Percentiles rank a stretch among this genome's conserved stretches.
phyloP scores from a whole-genome alignment of 2,888 invertebrate genomes.

The Drosophila affinis region DNA sequence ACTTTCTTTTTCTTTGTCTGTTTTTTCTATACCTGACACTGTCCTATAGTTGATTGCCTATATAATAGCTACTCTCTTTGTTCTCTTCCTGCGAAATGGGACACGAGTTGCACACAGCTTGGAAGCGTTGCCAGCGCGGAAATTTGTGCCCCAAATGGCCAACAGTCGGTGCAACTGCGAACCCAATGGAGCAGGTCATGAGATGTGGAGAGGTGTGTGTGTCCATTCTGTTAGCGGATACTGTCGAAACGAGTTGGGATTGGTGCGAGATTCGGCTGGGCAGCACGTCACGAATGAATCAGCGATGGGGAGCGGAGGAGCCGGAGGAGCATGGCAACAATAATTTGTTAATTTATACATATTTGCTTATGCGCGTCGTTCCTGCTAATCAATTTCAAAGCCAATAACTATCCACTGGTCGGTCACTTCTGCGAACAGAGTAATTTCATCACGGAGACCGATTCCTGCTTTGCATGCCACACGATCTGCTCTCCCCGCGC shows the following conservation, averaged over 20 bases:
- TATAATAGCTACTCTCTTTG: too few relatives aligned
- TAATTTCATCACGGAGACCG: not conserved
- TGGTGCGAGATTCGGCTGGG: slow-evolving; percentile 43
- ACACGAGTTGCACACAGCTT: not conserved
- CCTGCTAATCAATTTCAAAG: slow-evolving; percentile 20
- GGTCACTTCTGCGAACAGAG: slow-evolving; percentile 7
- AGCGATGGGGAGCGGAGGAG: slow-evolving; percentile 24
- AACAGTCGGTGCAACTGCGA: slow-evolving; percentile 25
- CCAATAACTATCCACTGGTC: slow-evolving; percentile 26
- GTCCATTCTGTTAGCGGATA: slow-evolving; percentile 48
- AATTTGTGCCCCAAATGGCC: slow-evolving; percentile 8
- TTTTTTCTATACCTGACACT: too few relatives aligned
- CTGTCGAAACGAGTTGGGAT: slow-evolving; percentile 8
- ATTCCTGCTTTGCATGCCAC: slow-evolving; percentile 10
- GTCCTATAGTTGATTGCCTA: too few relatives aligned
- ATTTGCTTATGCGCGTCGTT: slow-evolving; percentile 29
- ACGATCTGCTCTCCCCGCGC: slow-evolving; percentile 25
- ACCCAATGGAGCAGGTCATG: slow-evolving; percentile 65
- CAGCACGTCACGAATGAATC: slow-evolving; percentile 57
- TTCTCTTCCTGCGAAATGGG: slow-evolving; percentile 36
- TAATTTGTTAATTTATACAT: slow-evolving; percentile 22
- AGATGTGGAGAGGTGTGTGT: slow-evolving; percentile 48
- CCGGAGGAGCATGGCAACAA: not conserved
- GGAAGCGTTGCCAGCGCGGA: not conserved
- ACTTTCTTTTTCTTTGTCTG: too few relatives aligned